These are phyloP conservation scores for Cryptotis parvus DNA, from an alignment of 2,113 vertebrate genomes.

Conservation along the genomic window DNA sequence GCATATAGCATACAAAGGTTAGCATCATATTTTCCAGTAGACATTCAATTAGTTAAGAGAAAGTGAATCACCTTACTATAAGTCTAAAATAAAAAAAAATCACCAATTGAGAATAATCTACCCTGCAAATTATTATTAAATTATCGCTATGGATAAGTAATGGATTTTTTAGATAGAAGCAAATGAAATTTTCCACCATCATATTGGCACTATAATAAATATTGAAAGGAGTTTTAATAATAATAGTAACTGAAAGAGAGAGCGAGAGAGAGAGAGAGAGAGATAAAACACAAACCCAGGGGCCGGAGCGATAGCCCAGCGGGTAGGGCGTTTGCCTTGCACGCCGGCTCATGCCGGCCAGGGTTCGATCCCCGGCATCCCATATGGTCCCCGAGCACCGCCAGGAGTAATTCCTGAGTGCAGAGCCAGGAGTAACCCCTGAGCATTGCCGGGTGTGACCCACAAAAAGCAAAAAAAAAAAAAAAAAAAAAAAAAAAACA, in stretches of 20 bases:
- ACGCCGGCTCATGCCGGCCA: too few species aligned
- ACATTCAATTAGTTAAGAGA: not conserved
- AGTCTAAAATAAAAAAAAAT: not conserved
- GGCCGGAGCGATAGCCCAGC: too few species aligned
- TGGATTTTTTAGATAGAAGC: not conserved
- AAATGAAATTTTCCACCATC: not conserved
- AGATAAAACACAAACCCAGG: too few species aligned
- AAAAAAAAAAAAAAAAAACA: not conserved
- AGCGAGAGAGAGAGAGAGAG: too few species aligned
- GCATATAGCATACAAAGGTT: not conserved
- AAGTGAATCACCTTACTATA: not conserved
- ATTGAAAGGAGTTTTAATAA: not conserved
- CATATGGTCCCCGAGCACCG: too few species aligned
- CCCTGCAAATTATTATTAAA: not conserved
- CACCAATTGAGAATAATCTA: not conserved
- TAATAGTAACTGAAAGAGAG: not conserved
- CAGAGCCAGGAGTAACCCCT: too few species aligned
- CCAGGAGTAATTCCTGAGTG: too few species aligned
- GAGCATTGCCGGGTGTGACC: too few species aligned
- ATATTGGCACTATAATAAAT: not conserved
- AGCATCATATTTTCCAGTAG: not conserved
- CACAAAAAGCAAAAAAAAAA: too few species aligned
- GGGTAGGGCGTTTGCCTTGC: too few species aligned
- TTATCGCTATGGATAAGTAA: not conserved
- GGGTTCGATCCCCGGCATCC: too few species aligned